Conservation (phyloP, 92 coral and sea anemone species). For the Actinernus sp. region DNA sequence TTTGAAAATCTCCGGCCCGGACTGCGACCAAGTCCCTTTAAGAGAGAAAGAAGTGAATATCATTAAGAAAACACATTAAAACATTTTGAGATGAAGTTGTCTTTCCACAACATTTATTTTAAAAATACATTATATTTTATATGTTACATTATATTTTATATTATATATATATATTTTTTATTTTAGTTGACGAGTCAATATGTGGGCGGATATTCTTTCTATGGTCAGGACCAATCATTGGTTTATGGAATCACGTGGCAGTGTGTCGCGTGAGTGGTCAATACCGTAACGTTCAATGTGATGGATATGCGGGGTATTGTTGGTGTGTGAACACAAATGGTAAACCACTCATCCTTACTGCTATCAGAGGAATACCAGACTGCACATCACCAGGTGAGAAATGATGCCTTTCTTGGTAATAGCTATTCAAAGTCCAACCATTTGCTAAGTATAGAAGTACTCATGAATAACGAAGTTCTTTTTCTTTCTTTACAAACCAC, state of each 20-base stretch:
- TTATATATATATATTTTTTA: neutral
- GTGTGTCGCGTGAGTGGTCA: slow-evolving; percentile 68
- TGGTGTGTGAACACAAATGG: slow-evolving; percentile 95
- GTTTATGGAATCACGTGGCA: slow-evolving; percentile 80
- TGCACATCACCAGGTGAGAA: slow-evolving; percentile 36
- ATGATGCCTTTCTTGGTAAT: too few species aligned
- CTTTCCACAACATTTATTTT: too few species aligned
- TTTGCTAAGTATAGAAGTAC: too few species aligned
- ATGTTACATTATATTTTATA: neutral
- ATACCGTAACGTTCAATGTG: slow-evolving; percentile 83
- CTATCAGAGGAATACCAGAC: slow-evolving; percentile 68
- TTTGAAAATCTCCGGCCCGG: too few species aligned
- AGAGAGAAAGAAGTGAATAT: too few species aligned
- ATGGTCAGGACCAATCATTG: slow-evolving; percentile 51
- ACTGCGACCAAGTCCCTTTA: too few species aligned
- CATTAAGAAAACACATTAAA: too few species aligned
- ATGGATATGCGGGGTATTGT: slow-evolving; percentile 86
- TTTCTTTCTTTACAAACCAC: too few species aligned
- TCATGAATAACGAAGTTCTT: too few species aligned
- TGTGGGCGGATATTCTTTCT: slow-evolving; percentile 29
- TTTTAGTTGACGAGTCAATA: slow-evolving; percentile 6
- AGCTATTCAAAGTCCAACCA: too few species aligned
- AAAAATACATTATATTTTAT: too few species aligned
- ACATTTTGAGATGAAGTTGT: too few species aligned
- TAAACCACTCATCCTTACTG: slow-evolving; percentile 61